phyloP scores from a whole-genome alignment of 2,113 vertebrate species.

The Nerophis ophidion region DNA sequence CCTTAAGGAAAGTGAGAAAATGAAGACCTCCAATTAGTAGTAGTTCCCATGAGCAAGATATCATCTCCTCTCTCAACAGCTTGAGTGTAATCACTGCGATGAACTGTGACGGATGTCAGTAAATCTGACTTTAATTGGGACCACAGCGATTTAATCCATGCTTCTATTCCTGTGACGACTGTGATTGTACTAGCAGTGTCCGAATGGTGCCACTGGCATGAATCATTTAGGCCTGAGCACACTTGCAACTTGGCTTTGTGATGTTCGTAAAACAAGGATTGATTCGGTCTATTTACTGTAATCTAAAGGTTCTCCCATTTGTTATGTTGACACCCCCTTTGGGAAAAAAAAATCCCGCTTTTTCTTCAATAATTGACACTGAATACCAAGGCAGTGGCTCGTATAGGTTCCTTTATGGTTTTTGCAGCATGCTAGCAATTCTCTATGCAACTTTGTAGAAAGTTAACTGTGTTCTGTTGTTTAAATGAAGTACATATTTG shows the following conservation, averaged over 20 bases:
- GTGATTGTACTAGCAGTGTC: conserved; percentile 20
- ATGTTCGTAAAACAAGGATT: conserved; percentile 25
- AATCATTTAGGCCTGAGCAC: conserved; percentile 22
- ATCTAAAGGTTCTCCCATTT: too few species aligned
- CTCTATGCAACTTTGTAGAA: too few species aligned
- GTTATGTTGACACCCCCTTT: too few species aligned
- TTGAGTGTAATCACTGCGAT: conserved; percentile 59
- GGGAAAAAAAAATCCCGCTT: too few species aligned
- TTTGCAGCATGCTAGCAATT: too few species aligned
- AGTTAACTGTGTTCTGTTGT: too few species aligned
- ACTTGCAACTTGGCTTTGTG: conserved; percentile 19
- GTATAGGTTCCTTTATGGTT: too few species aligned
- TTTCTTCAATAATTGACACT: too few species aligned
- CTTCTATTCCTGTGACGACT: conserved; percentile 23
- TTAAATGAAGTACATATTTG: too few species aligned
- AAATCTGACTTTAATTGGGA: conserved; percentile 64
- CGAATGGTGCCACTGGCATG: conserved; percentile 23
- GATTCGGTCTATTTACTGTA: conserved; percentile 45
- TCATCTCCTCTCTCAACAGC: conserved; percentile 57
- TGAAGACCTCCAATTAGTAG: conserved; percentile 45
- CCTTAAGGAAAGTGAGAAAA: conserved; percentile 21
- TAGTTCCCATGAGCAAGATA: conserved; percentile 43
- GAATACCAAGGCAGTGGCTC: too few species aligned
- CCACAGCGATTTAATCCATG: conserved; percentile 49
- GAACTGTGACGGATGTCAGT: conserved; percentile 62